Conservation (phyloP, 2,113 vertebrate species). For the Nicator chloris region DNA sequence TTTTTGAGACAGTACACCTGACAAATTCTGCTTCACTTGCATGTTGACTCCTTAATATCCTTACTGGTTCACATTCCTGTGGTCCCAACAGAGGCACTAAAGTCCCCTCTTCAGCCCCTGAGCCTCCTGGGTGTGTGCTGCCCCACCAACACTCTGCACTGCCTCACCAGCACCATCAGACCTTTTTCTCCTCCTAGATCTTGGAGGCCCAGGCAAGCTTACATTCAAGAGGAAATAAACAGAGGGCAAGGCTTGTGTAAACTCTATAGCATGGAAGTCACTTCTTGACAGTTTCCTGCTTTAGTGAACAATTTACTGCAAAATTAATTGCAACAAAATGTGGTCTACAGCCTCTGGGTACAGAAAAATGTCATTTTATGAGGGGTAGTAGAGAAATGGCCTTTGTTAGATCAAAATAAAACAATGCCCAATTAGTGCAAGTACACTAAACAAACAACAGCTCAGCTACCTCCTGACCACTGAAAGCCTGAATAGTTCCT, state of each 20-base stretch:
- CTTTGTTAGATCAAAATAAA: background rate
- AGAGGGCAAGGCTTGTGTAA: background rate
- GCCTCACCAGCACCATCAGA: background rate
- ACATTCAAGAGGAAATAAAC: background rate
- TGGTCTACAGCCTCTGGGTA: background rate
- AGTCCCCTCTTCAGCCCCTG: background rate
- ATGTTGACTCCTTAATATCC: background rate
- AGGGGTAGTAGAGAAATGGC: background rate
- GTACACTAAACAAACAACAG: background rate
- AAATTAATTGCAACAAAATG: background rate
- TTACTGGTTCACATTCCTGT: background rate
- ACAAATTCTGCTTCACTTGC: background rate
- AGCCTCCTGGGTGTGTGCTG: accelerated
- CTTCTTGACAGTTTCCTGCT: background rate
- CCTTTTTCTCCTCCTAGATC: background rate
- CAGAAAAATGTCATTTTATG: background rate
- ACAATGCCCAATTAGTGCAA: background rate
- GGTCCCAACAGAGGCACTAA: background rate
- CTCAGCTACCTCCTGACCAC: background rate
- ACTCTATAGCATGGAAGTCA: background rate
- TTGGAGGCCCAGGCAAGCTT: background rate
- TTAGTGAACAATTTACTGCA: background rate
- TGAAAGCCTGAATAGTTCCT: background rate
- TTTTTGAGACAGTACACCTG: background rate
- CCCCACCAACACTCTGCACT: background rate